Conservation (phyloP, 2,113 vertebrate genomes). For the Pagrus major region DNA sequence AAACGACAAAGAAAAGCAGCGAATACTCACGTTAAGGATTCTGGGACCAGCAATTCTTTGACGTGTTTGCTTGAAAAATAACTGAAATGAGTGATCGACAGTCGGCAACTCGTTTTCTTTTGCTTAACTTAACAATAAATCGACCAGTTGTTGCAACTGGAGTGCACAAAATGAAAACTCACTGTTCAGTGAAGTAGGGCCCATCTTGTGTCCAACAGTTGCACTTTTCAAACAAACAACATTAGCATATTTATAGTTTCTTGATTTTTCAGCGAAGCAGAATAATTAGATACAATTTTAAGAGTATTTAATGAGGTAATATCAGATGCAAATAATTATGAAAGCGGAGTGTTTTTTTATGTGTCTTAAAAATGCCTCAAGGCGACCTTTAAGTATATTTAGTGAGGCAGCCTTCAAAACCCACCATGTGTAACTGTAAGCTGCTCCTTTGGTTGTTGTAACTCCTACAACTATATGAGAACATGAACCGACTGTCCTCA, state of each 20-base stretch:
- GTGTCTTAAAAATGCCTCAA: too few relatives aligned
- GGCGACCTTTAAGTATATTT: not conserved
- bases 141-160: too few relatives aligned
- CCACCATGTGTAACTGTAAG: not conserved
- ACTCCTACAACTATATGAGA: too few relatives aligned
- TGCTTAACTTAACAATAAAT: too few relatives aligned
- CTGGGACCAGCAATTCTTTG: too few relatives aligned
- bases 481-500: not conserved
- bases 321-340: not conserved
- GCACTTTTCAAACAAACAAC: not conserved
- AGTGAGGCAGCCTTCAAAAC: not conserved
- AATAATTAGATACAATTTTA: not conserved
- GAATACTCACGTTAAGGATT: too few relatives aligned
- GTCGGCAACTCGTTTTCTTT: too few relatives aligned
- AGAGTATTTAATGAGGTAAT: not conserved
- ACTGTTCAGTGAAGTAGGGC: not conserved
- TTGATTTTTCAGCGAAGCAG: not conserved
- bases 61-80: too few relatives aligned
- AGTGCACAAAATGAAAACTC: too few relatives aligned
- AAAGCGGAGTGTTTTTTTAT: not conserved
- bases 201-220: not conserved
- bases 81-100: too few relatives aligned
- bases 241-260: not conserved
- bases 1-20: too few relatives aligned
- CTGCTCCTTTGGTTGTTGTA: not conserved